Percentiles rank a stretch among this genome's conserved stretches.
phyloP scores from a whole-genome alignment of 2,797 vertebrate genomes.

The Cryptoprocta ferox region DNA sequence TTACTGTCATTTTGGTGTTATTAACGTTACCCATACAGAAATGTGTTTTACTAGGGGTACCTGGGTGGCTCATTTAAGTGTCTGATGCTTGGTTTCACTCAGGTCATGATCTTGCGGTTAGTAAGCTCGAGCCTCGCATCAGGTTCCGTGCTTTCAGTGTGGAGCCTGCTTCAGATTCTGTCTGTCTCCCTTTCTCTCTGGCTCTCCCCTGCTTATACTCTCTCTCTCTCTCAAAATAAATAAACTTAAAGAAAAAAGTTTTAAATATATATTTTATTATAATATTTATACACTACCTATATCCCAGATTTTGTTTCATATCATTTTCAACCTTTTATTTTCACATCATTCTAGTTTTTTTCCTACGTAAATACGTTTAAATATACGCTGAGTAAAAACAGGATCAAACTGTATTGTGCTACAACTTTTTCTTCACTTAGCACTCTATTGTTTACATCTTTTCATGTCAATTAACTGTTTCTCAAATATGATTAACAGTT shows the following conservation, averaged over 20 bases:
- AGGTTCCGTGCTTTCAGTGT: no score
- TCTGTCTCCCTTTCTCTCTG: no score
- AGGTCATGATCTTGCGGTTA: no score
- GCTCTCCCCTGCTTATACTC: no score
- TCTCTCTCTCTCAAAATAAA: no score
- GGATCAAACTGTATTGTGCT: neutral
- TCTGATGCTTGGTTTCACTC: no score
- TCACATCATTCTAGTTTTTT: neutral
- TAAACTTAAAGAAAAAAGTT: neutral
- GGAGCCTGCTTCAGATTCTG: no score
- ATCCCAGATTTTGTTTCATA: neutral
- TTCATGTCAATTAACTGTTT: neutral
- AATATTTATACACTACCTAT: neutral
- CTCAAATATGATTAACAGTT: neutral
- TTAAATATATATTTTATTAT: neutral
- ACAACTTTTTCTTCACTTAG: neutral
- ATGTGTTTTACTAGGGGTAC: neutral
- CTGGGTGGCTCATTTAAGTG: no score
- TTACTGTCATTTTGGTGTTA: neutral
- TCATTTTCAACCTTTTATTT: neutral
- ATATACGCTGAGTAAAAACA: constrained; percentile 18
- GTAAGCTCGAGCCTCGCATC: no score
- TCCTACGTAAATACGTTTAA: neutral
- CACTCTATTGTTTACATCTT: neutral
- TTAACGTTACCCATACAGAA: neutral